Conservation (phyloP, 2,888 invertebrate species). For the Carterocephalus palaemon region DNA sequence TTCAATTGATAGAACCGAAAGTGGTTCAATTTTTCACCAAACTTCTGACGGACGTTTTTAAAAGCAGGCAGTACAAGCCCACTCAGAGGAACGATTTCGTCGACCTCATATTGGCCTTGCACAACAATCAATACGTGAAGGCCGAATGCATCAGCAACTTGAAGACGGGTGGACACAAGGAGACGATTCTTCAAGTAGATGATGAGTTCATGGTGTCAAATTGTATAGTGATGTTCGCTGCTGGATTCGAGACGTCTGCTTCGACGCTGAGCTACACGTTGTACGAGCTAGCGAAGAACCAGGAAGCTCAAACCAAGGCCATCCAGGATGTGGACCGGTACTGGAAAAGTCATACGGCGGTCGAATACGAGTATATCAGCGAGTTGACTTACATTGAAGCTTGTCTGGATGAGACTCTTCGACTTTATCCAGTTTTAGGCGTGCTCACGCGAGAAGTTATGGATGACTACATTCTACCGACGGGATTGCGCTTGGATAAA, state of each 20-base stretch:
- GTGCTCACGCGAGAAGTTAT: slow-evolving; percentile 50
- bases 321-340: slow-evolving; percentile 47
- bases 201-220: slow-evolving; percentile 72
- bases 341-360: slow-evolving; percentile 35
- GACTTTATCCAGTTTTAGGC: slow-evolving; percentile 53
- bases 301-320: slow-evolving; percentile 36
- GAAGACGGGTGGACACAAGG: slow-evolving; percentile 35
- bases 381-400: slow-evolving; percentile 50
- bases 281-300: slow-evolving; percentile 48
- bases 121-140: slow-evolving; percentile 38
- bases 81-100: slow-evolving; percentile 50
- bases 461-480: slow-evolving; percentile 50
- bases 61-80: slow-evolving; percentile 41
- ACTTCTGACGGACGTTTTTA: slow-evolving; percentile 41
- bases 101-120: slow-evolving; percentile 47
- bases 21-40: slow-evolving; percentile 42
- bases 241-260: slow-evolving; percentile 55
- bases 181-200: slow-evolving; percentile 43
- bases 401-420: slow-evolving; percentile 48
- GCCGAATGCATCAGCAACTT: slow-evolving; percentile 48
- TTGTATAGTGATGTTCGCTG: slow-evolving; percentile 66
- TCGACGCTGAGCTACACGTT: slow-evolving; percentile 42
- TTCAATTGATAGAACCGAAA: slow-evolving; percentile 38
- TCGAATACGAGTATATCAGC: slow-evolving; percentile 47
- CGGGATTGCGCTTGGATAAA: slow-evolving; percentile 47